Evolutionary conservation across 2,888 invertebrate genomes (phyloP), one percentile per base, ranked within the genome.

Genomic region (Pandemis cinnamomeana): DNA sequence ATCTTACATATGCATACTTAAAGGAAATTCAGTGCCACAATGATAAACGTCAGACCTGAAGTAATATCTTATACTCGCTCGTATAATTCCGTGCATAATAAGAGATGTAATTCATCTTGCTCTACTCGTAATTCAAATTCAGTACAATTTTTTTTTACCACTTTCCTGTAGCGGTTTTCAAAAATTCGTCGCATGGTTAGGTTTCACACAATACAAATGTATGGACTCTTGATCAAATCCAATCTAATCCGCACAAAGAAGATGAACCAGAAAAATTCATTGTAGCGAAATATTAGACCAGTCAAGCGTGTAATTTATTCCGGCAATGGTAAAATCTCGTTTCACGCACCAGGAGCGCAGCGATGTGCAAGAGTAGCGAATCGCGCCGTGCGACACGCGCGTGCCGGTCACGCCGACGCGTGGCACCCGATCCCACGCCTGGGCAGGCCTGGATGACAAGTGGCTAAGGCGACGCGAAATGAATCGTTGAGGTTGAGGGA

Each of bases 311-410:
- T 64, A 69, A 69, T 72, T 51, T 71, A 67, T 67, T 58, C 77
- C 75, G 76, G 80, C 76, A 58, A 46, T 75, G 60, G 61, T 74
- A 74, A 82, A 84, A 86, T 86, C 82, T 82, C 78, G 85, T 89
- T 89, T 87, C 88, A 89, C 83, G 88, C 82, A 84, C 81, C 79
- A 84, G 81, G 81, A 81, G 82, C 77, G 78, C 84, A 87, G 80
- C 77, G 79, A 77, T 75, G 80, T 81, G 84, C 76, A 82, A 82
- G 83, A 85, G 74, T 77, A 78, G 64, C 72, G 71, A 72, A 61
- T 76, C 70, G 74, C 78, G 78, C 74, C 77, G 75, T 72, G 79
- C 72, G 63, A 53, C 42, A 27, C 76, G 66, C 75, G 77, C 79
- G 79, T 74, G 79, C 71, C 77, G 68, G 70, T 53, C 76, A 67